These are phyloP conservation scores for Leucophenga maculata DNA, from an alignment of 2,888 invertebrate species.

Conservation along the genomic window DNA sequence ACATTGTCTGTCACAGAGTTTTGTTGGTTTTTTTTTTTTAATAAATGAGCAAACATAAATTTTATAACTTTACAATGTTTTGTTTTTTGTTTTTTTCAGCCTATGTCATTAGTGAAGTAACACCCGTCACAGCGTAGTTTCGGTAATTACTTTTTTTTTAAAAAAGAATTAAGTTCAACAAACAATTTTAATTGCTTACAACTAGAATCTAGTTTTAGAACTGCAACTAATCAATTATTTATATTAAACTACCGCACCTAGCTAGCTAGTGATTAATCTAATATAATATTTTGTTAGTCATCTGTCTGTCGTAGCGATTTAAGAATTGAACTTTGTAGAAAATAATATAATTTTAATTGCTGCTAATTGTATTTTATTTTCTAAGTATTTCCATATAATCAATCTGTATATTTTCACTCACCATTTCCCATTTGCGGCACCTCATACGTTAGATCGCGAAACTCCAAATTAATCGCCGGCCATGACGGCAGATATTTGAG, in stretches of 20 bases:
- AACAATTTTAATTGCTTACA: too few species aligned
- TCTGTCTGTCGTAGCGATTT: too few species aligned
- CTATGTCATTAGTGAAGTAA: slow-evolving; percentile 6
- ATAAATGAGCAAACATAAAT: slow-evolving; percentile 8
- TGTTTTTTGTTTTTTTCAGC: too few species aligned
- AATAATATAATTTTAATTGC: too few species aligned
- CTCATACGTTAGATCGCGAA: slow-evolving; percentile 85
- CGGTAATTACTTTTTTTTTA: not conserved
- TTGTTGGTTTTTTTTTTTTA: not conserved
- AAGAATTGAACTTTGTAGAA: too few species aligned
- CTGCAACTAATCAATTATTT: too few species aligned
- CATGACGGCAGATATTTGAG: slow-evolving; percentile 78
- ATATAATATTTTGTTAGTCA: too few species aligned
- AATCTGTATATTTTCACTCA: slow-evolving; percentile 61
- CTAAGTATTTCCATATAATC: too few species aligned
- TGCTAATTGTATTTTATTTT: too few species aligned
- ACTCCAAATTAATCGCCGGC: slow-evolving; percentile 86
- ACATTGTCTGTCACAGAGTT: not conserved
- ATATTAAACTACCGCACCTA: too few species aligned
- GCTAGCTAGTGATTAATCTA: too few species aligned
- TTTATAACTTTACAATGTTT: slow-evolving; percentile 5
- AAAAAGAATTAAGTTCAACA: not conserved
- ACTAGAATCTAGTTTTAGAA: too few species aligned
- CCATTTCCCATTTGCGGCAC: slow-evolving; percentile 82
- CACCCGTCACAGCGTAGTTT: not conserved